Evolutionary conservation across 92 coral and sea anemone species (phyloP).

Genomic region (Diadumene lineata): DNA sequence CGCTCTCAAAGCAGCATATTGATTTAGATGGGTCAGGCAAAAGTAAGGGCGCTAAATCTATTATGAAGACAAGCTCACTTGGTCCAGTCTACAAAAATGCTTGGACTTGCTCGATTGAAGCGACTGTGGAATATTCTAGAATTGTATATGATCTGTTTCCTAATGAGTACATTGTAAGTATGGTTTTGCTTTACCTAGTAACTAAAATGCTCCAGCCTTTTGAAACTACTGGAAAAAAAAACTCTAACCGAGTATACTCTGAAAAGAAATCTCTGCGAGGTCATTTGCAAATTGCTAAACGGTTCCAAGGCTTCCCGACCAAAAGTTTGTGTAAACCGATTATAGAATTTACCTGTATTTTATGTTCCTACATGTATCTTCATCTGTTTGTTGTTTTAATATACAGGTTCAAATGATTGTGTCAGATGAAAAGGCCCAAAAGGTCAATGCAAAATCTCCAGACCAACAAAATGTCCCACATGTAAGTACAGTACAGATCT

Average conservation of each 20-base stretch:
- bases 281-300: no score
- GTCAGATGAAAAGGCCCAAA: constrained; percentile 75
- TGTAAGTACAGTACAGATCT: constrained; percentile 29
- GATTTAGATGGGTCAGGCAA: constrained; percentile 89
- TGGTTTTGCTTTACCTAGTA: background rate
- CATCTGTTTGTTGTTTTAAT: background rate
- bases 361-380: background rate
- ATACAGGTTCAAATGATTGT: constrained; percentile 81
- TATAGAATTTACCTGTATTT: no score
- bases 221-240: no score
- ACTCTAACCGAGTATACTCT: no score
- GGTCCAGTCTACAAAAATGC: constrained; percentile 86
- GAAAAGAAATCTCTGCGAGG: no score
- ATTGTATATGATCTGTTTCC: constrained; percentile 95
- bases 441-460: constrained; percentile 83
- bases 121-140: constrained; percentile 95
- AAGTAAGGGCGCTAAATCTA: constrained; percentile 42
- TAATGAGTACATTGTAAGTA: constrained; percentile 75
- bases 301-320: no score
- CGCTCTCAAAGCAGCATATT: constrained; percentile 86
- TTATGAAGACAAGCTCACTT: constrained; percentile 11
- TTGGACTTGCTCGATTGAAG: constrained; percentile 97
- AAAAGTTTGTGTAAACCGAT: no score
- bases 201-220: no score
- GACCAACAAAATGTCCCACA: constrained; percentile 95